Evolutionary conservation across 2,888 invertebrate species (phyloP).

Genomic region (Brachypterus glaber): DNA sequence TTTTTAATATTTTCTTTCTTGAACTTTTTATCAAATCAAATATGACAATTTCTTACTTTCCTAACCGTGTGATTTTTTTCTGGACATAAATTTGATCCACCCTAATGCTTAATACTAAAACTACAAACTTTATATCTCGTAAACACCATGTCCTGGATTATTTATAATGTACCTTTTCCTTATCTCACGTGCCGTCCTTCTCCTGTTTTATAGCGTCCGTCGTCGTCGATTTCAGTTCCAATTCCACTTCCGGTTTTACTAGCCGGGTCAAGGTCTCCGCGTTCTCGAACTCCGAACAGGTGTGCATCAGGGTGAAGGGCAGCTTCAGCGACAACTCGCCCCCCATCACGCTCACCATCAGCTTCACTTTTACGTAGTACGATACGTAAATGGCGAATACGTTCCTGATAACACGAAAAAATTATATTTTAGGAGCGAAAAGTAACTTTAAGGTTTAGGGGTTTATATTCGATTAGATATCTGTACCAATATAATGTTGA

Average conservation of each 20-base stretch:
- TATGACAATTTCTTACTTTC: too few relatives aligned
- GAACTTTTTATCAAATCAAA: conserved; percentile 4
- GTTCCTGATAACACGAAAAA: conserved; percentile 51
- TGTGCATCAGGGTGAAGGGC: conserved; percentile 72
- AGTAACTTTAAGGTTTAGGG: too few relatives aligned
- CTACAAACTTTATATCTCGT: too few relatives aligned
- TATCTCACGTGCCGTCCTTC: conserved; percentile 40
- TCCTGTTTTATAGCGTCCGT: conserved; percentile 20
- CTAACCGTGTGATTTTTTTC: too few relatives aligned
- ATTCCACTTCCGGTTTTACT: conserved; percentile 9
- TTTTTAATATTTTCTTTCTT: too few relatives aligned
- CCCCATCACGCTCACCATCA: conserved; percentile 71
- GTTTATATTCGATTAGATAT: too few relatives aligned
- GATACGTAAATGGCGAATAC: conserved; percentile 87
- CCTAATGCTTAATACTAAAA: too few relatives aligned
- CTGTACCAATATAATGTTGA: too few relatives aligned
- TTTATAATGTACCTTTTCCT: conserved; percentile 28
- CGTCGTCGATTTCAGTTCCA: conserved; percentile 17
- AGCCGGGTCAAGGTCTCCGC: conserved; percentile 46
- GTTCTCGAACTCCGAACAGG: conserved; percentile 54
- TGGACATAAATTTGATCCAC: too few relatives aligned
- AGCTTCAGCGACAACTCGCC: conserved; percentile 70
- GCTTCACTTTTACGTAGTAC: conserved; percentile 82
- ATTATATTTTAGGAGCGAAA: too few relatives aligned
- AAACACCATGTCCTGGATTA: too few relatives aligned